Evolutionary conservation across 2,888 invertebrate genomes (phyloP), one percentile per base, ranked within the genome.

Genomic region (Troglohyphantes excavatus): DNA sequence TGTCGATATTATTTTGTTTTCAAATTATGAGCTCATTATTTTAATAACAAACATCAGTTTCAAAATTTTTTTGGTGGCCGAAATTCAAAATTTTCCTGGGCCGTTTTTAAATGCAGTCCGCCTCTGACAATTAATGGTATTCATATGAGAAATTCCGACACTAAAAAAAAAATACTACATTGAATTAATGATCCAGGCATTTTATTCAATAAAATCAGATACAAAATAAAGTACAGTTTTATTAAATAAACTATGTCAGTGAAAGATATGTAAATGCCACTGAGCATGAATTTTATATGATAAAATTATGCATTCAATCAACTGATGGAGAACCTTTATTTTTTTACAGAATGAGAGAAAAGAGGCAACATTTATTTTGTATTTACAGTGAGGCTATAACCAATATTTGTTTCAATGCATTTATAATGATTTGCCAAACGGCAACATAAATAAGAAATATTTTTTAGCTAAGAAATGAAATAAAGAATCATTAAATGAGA

Each of bases 151-250:
- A n/a, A n/a, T n/a, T n/a, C n/a, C n/a, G n/a, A n/a, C n/a, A 39
- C 39, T 39, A 39, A 1, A 39, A 39, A 39, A 6, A 33, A 33
- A 11, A 39, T 39, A 39, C 39, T 11, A 53, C 3, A 13, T 6
- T n/a, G 17, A 53, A 53, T 53, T 13, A 17, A n/a, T 53, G 53
- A 53, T 5, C 17, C 3, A 53, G 53, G 17, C 53, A 2, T 13
- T 53, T 53, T 53, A 53, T 53, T 53, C 53, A 2, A 53, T 53
- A 53, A 53, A 53, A 53, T n/a, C 53, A n/a, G 53, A 17, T 53
- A 53, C 53, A 53, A 53, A 53, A 53, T 53, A 53, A 53, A n/a
- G n/a, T 13, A 53, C 53, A 53, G 53, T 17, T 53, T 53, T 53
- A n/a, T n/a, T n/a, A n/a, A 39, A 39, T 39, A 53, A 53, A 53